Percentiles rank a stretch among this genome's conserved stretches.
phyloP scores from a whole-genome alignment of 2,888 invertebrate species.

The Punctoribates punctum region DNA sequence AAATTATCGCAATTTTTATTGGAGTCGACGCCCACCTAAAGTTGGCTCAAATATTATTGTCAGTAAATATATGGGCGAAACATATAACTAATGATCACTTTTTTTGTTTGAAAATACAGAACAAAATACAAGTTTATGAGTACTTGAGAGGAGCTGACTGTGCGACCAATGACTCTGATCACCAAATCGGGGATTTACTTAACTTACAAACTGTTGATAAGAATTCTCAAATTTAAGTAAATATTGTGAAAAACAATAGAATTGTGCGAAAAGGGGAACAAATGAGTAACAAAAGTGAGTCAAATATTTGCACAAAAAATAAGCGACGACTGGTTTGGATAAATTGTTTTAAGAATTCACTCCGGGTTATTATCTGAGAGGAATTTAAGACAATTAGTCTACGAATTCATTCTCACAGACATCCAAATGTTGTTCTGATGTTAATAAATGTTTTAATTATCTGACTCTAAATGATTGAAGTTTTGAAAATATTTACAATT shows the following conservation, averaged over 20 bases:
- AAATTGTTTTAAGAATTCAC: too few species aligned
- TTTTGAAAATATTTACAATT: too few species aligned
- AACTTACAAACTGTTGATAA: background rate
- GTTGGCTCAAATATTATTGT: background rate
- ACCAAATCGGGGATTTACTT: background rate
- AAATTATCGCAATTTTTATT: background rate
- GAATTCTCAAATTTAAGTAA: background rate
- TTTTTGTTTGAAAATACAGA: background rate
- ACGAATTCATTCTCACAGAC: background rate
- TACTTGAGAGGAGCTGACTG: background rate
- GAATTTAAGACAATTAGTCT: conserved; percentile 1
- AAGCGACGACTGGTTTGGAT: background rate
- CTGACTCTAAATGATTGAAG: background rate
- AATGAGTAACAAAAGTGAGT: too few species aligned
- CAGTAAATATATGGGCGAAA: conserved; percentile 31
- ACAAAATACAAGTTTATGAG: background rate
- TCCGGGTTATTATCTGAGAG: background rate
- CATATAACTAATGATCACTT: background rate
- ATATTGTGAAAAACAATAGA: background rate
- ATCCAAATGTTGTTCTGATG: background rate
- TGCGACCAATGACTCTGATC: background rate
- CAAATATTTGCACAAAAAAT: background rate
- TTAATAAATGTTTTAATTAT: background rate
- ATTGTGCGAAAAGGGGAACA: background rate
- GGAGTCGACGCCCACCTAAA: conserved; percentile 7